phyloP scores from a whole-genome alignment of 2,888 invertebrate genomes.

The Hyles lineata region DNA sequence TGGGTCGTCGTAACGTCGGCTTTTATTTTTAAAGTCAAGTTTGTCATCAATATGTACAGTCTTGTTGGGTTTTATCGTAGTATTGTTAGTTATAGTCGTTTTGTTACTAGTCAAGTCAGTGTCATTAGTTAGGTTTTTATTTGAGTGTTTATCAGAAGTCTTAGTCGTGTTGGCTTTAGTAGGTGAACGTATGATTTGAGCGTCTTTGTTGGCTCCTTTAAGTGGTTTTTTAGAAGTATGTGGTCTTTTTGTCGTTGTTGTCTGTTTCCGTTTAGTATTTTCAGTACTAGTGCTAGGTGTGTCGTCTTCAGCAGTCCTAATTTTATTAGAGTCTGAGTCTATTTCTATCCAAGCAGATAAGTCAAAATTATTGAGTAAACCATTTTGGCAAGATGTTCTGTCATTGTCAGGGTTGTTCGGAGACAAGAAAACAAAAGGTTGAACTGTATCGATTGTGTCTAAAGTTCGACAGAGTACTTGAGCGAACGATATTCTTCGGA shows the following conservation, averaged over 20 bases:
- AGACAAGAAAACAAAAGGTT: constrained; percentile 89
- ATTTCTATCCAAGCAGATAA: constrained; percentile 86
- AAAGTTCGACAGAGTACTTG: constrained; percentile 89
- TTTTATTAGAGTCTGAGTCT: constrained; percentile 67
- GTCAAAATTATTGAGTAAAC: constrained; percentile 84
- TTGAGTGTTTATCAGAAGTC: constrained; percentile 47
- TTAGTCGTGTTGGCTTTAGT: constrained; percentile 45
- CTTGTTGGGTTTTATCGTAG: constrained; percentile 48
- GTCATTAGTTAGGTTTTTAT: constrained; percentile 53
- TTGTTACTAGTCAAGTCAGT: constrained; percentile 46
- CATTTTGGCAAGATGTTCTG: constrained; percentile 84
- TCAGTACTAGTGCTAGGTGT: constrained; percentile 55
- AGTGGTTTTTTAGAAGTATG: constrained; percentile 41
- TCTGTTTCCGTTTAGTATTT: constrained; percentile 54
- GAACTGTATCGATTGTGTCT: constrained; percentile 87
- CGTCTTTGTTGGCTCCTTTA: constrained; percentile 53
- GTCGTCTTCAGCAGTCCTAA: constrained; percentile 65
- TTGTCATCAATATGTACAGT: constrained; percentile 83
- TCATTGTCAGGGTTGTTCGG: constrained; percentile 85
- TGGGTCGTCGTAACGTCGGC: constrained; percentile 67
- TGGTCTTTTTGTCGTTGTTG: constrained; percentile 49
- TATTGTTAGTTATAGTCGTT: constrained; percentile 50
- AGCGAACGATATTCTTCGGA: constrained; percentile 88
- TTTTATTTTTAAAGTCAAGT: constrained; percentile 84
- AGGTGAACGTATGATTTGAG: constrained; percentile 28